Conservation (phyloP, 1,140 invertebrate species). For the Aricia agestis region DNA sequence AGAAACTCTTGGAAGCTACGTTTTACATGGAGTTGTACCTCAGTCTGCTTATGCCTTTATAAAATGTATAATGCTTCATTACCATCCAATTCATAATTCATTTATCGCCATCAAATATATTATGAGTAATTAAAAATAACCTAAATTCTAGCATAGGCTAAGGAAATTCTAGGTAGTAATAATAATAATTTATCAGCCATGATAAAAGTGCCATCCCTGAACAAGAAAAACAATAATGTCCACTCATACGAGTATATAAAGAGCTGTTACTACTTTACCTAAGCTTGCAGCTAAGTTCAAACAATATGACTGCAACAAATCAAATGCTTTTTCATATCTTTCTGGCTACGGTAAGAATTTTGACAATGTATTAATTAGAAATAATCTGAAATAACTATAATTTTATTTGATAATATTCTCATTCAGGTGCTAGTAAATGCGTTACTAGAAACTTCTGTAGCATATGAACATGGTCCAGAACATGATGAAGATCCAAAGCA, state of each 20-base stretch:
- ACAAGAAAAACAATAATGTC: background rate
- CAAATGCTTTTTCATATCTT: background rate
- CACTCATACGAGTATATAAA: background rate
- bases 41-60: no score
- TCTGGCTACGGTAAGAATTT: background rate
- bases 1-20: no score
- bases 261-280: background rate
- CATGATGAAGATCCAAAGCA: background rate
- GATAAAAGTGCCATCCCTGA: background rate
- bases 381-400: background rate
- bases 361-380: background rate
- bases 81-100: no score
- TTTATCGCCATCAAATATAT: no score
- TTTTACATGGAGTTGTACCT: no score
- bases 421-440: background rate
- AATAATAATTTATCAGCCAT: no score
- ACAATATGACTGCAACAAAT: background rate
- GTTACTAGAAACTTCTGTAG: background rate
- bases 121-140: no score
- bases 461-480: background rate
- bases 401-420: background rate
- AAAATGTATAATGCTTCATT: no score
- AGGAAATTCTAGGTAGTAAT: no score
- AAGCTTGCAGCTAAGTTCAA: background rate
- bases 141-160: no score